These are phyloP conservation scores for Scomber colias DNA, from an alignment of 2,113 vertebrate genomes.

Conservation along the genomic window DNA sequence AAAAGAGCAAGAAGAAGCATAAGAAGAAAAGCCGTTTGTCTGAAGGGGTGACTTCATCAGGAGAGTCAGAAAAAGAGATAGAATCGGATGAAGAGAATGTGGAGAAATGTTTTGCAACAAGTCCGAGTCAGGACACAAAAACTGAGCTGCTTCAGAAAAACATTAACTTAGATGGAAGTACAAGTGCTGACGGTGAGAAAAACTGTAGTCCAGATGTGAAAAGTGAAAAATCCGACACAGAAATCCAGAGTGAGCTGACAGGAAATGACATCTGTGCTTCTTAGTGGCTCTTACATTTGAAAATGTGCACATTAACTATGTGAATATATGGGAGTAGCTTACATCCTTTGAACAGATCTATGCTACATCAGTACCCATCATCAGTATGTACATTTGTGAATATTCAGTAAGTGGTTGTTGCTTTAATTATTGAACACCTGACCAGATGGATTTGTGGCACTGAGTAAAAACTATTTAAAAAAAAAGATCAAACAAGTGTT, in stretches of 20 bases:
- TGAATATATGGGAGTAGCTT: background rate
- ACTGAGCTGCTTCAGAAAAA: conserved; percentile 6
- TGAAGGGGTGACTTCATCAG: conserved; percentile 63
- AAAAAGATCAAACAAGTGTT: background rate
- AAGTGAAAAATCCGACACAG: background rate
- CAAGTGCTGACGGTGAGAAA: background rate
- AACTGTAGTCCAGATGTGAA: background rate
- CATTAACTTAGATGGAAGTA: background rate
- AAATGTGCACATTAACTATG: background rate
- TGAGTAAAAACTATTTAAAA: conserved; percentile 22
- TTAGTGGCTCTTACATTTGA: background rate
- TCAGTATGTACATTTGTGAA: conserved; percentile 21
- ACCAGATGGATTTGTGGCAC: background rate
- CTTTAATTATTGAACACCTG: background rate
- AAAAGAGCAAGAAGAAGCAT: conserved; percentile 83
- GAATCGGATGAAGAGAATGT: conserved; percentile 37
- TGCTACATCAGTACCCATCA: background rate
- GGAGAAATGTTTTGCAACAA: background rate
- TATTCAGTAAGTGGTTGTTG: conserved; percentile 9
- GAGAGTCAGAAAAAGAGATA: conserved; percentile 68
- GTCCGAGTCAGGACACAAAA: conserved; percentile 15
- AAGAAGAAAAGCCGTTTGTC: conserved; percentile 78
- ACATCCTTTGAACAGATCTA: too few species aligned
- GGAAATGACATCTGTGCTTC: background rate
- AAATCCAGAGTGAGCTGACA: background rate